Evolutionary conservation across 2,113 vertebrate genomes (phyloP).

Genomic region (Gobius niger): DNA sequence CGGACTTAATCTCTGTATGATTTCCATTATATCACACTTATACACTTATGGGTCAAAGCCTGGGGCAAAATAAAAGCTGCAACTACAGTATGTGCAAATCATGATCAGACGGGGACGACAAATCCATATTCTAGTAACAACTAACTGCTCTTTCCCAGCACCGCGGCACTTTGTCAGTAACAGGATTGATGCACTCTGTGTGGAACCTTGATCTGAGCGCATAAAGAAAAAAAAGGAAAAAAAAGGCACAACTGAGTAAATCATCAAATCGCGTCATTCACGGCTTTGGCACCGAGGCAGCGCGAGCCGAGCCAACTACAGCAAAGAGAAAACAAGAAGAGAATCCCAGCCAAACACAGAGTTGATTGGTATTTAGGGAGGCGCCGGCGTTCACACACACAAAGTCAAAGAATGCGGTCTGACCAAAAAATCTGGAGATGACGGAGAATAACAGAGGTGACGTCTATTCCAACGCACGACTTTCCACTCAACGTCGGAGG

Average conservation of each 20-base stretch:
- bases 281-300: conserved; percentile 3
- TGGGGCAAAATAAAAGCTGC: too few species aligned
- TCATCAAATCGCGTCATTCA: conserved; percentile 23
- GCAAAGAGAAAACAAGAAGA: conserved; percentile 8
- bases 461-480: neutral
- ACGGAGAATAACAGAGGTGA: neutral
- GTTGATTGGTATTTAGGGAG: conserved; percentile 22
- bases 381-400: conserved; percentile 20
- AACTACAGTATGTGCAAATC: neutral
- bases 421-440: conserved; percentile 5
- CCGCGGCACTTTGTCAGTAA: conserved; percentile 8
- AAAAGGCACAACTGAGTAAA: conserved; percentile 8
- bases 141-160: neutral
- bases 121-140: neutral
- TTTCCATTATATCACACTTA: neutral
- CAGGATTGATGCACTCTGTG: neutral
- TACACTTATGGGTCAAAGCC: neutral
- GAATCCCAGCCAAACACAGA: conserved; percentile 17
- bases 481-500: neutral
- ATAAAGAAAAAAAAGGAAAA: neutral
- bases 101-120: neutral
- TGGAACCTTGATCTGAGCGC: neutral
- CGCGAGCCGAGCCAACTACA: neutral
- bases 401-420: conserved; percentile 24
- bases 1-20: neutral